Evolutionary conservation across 2,888 invertebrate species (phyloP).

Genomic region (Drymonia ruficornis): DNA sequence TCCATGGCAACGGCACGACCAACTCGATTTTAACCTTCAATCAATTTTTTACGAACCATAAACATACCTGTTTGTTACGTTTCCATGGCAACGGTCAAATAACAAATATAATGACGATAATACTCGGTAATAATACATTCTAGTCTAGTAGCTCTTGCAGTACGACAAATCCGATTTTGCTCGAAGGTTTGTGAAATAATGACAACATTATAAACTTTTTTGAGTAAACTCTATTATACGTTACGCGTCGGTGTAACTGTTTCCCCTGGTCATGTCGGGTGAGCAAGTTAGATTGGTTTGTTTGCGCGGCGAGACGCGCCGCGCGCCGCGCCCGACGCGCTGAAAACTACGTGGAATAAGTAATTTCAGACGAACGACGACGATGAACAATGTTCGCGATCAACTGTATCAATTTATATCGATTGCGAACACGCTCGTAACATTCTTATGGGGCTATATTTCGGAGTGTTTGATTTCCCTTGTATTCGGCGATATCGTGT

Average conservation of each 20-base stretch:
- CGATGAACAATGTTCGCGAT: background rate
- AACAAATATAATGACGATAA: too few relatives aligned
- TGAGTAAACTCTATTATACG: background rate
- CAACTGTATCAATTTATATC: slow-evolving; percentile 2
- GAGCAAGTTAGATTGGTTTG: slow-evolving; percentile 51
- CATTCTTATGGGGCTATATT: background rate
- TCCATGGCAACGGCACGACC: too few relatives aligned
- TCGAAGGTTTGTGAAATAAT: too few relatives aligned
- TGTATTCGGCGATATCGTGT: background rate
- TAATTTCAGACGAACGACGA: slow-evolving; percentile 14
- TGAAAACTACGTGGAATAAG: slow-evolving; percentile 24
- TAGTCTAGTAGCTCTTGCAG: too few relatives aligned
- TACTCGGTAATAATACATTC: too few relatives aligned
- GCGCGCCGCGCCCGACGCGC: slow-evolving; percentile 14
- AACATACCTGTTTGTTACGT: too few relatives aligned
- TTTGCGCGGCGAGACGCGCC: slow-evolving; percentile 16
- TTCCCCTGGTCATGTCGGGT: slow-evolving; percentile 21
- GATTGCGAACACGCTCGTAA: background rate
- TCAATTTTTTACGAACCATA: too few relatives aligned
- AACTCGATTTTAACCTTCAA: too few relatives aligned
- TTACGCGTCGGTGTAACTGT: slow-evolving; percentile 29
- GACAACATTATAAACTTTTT: too few relatives aligned
- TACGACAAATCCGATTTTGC: too few relatives aligned
- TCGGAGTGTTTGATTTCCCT: background rate
- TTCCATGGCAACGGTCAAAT: too few relatives aligned